These are phyloP conservation scores for Trochalopteron elliotii DNA, from an alignment of 2,113 vertebrate genomes.

Conservation along the genomic window DNA sequence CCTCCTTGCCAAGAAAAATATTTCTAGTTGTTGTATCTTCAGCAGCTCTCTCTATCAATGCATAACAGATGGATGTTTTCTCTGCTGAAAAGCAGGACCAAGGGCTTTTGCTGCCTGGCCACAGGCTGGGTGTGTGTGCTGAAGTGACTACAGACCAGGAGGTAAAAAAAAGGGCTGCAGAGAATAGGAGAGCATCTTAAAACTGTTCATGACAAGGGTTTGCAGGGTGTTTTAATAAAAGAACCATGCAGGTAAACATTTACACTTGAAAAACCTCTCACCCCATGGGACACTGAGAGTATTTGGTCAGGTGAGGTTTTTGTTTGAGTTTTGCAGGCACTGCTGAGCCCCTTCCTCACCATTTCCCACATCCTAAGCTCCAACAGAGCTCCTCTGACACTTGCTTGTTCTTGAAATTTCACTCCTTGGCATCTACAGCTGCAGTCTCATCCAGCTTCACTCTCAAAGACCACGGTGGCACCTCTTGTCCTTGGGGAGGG, in stretches of 20 bases:
- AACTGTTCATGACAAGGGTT: not conserved
- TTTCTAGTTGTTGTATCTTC: not conserved
- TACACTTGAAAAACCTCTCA: not conserved
- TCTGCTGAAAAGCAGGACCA: not conserved
- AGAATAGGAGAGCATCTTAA: not conserved
- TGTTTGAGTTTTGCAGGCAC: not conserved
- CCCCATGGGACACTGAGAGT: not conserved
- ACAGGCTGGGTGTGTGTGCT: not conserved
- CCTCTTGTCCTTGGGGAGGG: not conserved
- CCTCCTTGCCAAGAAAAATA: slow-evolving; percentile 41
- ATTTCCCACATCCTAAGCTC: rapidly evolving
- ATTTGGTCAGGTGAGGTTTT: not conserved
- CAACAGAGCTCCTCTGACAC: not conserved
- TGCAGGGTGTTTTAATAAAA: not conserved
- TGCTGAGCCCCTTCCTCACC: not conserved
- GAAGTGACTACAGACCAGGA: not conserved
- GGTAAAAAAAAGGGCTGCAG: not conserved
- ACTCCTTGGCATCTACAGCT: not conserved
- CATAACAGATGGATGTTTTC: not conserved
- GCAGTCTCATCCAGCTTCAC: not conserved
- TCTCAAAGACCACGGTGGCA: not conserved
- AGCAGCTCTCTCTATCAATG: not conserved
- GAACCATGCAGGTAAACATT: not conserved
- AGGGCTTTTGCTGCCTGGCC: not conserved
- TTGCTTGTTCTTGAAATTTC: not conserved